phyloP scores from a whole-genome alignment of 92 coral and sea anemone species.

The Porites evermanni region DNA sequence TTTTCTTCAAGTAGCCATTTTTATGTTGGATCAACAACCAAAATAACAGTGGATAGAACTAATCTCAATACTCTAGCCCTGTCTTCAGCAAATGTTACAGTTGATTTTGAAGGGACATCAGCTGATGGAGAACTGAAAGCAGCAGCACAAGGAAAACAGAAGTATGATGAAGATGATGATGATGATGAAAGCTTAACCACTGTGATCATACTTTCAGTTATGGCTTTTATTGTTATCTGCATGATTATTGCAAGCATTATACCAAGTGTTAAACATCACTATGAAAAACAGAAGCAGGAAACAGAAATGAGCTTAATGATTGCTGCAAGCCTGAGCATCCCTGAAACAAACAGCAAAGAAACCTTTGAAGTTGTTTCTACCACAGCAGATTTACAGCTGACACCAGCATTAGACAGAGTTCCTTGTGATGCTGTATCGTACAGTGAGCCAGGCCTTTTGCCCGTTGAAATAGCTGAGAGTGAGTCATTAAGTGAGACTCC shows the following conservation, averaged over 20 bases:
- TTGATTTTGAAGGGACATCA: slow-evolving; percentile 4
- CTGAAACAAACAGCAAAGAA: slow-evolving; percentile 43
- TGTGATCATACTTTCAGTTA: slow-evolving; percentile 73
- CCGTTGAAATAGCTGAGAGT: neutral
- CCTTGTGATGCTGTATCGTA: slow-evolving; percentile 15
- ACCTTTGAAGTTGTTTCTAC: slow-evolving; percentile 55
- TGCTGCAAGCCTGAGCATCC: slow-evolving; percentile 13
- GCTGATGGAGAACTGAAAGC: slow-evolving; percentile 22
- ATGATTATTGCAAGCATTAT: slow-evolving; percentile 77
- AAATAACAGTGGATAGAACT: neutral
- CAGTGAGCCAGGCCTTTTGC: slow-evolving; percentile 4
- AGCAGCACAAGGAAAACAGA: slow-evolving; percentile 14
- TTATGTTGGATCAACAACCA: neutral
- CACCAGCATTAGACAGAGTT: slow-evolving; percentile 45
- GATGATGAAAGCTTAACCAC: slow-evolving; percentile 75
- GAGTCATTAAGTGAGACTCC: slow-evolving; percentile 9
- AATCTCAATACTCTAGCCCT: neutral
- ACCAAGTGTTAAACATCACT: slow-evolving; percentile 74
- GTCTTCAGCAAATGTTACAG: slow-evolving; percentile 12
- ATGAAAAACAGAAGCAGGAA: slow-evolving; percentile 63
- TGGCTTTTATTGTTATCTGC: slow-evolving; percentile 76
- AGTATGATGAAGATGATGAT: slow-evolving; percentile 41
- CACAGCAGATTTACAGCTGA: slow-evolving; percentile 34
- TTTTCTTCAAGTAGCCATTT: slow-evolving; percentile 15
- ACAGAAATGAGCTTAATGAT: slow-evolving; percentile 26